These are phyloP conservation scores for Formicarius rufipectus DNA, from an alignment of 2,113 vertebrate genomes.

Conservation along the genomic window DNA sequence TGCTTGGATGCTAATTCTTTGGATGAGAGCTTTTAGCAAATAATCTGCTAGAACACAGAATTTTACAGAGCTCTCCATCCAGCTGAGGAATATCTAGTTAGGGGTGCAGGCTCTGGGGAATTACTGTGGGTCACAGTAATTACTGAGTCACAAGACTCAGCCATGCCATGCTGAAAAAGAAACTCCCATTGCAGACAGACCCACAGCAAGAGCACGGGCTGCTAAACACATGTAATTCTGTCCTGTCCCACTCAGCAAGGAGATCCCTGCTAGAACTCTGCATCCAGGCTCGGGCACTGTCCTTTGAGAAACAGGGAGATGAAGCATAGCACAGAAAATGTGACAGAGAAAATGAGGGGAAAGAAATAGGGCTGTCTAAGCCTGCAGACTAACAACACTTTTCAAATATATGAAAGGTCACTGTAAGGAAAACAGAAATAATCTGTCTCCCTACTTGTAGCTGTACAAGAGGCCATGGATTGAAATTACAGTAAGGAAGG, in stretches of 20 bases:
- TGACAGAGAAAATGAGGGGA: background rate
- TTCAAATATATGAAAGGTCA: background rate
- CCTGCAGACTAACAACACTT: background rate
- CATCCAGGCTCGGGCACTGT: background rate
- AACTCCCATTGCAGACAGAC: background rate
- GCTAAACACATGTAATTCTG: background rate
- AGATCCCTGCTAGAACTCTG: background rate
- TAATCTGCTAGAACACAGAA: background rate
- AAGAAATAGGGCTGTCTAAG: background rate
- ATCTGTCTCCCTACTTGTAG: background rate
- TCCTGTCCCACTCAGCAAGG: background rate
- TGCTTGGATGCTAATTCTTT: no score
- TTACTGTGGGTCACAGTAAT: background rate
- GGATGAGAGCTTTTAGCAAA: background rate
- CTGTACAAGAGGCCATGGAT: background rate
- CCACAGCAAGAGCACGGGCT: background rate
- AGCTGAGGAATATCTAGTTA: background rate
- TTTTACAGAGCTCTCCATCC: background rate
- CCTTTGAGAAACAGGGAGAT: background rate
- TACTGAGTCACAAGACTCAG: no score
- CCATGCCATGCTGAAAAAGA: background rate
- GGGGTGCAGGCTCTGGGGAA: background rate
- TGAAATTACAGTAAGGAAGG: background rate
- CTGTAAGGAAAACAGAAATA: background rate
- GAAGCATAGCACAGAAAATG: background rate